These are phyloP conservation scores for Notodonta ziczac DNA, from an alignment of 2,888 invertebrate species.

Conservation along the genomic window DNA sequence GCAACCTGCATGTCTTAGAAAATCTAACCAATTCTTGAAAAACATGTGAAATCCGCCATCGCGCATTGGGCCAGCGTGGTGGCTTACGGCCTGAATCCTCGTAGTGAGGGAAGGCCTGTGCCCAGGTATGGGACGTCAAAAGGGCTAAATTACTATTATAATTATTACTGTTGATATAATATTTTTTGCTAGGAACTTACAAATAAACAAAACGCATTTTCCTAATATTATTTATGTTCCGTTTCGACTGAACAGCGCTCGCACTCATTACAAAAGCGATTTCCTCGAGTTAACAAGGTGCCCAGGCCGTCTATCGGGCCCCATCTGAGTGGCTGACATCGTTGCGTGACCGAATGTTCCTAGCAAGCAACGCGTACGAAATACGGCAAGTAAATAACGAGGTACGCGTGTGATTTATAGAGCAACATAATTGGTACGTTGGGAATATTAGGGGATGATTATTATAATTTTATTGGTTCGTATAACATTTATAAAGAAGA, in stretches of 20 bases:
- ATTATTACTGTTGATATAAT: too few species aligned
- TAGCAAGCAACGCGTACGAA: constrained; percentile 21
- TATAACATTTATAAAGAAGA: too few species aligned
- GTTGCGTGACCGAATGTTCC: constrained; percentile 54
- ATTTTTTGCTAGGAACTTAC: too few species aligned
- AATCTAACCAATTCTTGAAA: too few species aligned
- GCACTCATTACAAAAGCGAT: constrained; percentile 65
- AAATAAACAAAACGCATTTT: too few species aligned
- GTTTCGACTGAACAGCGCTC: constrained; percentile 34
- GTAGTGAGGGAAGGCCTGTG: too few species aligned
- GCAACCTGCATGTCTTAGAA: too few species aligned
- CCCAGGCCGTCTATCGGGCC: constrained; percentile 52
- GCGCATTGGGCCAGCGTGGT: too few species aligned
- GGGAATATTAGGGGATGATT: constrained; percentile 25
- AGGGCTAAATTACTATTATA: too few species aligned
- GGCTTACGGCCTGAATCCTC: too few species aligned
- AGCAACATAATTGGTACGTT: constrained; percentile 33
- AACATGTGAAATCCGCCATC: too few species aligned
- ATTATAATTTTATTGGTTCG: background rate
- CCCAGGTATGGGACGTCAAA: too few species aligned
- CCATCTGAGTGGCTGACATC: constrained; percentile 46
- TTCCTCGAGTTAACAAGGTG: constrained; percentile 62
- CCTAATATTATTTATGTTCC: constrained; percentile 7
- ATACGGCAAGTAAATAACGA: constrained; percentile 28
- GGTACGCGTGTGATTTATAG: constrained; percentile 38